Evolutionary conservation across 1,140 invertebrate species (phyloP), one percentile per base, ranked within the genome.

Genomic region (Apolygus lucorum): DNA sequence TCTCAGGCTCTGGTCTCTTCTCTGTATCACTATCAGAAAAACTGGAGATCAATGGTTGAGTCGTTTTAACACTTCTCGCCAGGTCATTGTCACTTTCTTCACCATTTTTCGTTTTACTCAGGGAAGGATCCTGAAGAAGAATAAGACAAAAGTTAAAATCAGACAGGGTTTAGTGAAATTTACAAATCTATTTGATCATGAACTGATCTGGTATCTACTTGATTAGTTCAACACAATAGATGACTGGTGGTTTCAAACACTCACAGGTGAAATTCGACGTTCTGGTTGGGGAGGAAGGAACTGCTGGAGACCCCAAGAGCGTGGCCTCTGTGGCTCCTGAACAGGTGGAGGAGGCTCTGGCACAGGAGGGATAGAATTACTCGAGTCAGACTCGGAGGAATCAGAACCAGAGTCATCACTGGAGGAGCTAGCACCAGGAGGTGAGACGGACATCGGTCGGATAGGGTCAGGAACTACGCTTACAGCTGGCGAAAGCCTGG

Each of bases 381-480:
- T 72, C 4, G 73, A 73, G 34, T 71, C 70, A 24, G 68, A 72
- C 59, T 73, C 73, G 64, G 72, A 65, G 52, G 68, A 67, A 27
- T 70, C 72, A 4, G 74, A 69, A 14, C 71, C 72, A n/a, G 74
- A 75, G 54, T 75, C 73, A 24, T 72, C 71, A 52, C 74, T 75
- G 29, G 73, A 72, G 14, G 71, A 72, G 13, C 62, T 69, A 24
- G 59, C 67, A 25, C 52, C 66, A 28, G 49, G 63, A 14, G 72
- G 72, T 14, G 72, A 70, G 14, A 26, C 34, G 13, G 69, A 68
- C 70, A 73, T 71, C 4, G 70, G 67, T 24, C 63, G 42, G 11
- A 69, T 24, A 4, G 69, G 70, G 29, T 71, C 68, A 24, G 73
- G 70, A 17, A 71, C 68, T 34, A 69, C 67, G 59, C 70, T 71